Evolutionary conservation across 1,140 invertebrate species (phyloP).

Genomic region (Zaprionus kolodkinae): DNA sequence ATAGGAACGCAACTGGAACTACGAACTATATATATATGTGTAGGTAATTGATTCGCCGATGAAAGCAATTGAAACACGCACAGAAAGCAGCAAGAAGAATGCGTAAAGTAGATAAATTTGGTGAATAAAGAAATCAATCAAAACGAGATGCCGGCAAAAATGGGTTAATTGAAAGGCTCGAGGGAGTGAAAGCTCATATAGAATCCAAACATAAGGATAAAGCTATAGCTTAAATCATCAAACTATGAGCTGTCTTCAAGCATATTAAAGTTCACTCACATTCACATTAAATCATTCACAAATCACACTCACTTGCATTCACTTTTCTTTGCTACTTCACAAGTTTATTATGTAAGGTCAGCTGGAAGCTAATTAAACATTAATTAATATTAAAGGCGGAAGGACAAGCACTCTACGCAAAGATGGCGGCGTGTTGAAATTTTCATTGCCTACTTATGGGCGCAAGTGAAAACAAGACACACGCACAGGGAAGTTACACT

Average conservation of each 20-base stretch:
- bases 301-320: neutral
- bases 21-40: neutral
- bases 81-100: neutral
- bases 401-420: neutral
- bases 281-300: neutral
- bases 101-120: neutral
- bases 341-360: neutral
- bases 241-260: neutral
- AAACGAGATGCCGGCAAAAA: neutral
- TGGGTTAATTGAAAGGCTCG: neutral
- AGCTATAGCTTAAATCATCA: neutral
- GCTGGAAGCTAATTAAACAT: conserved; percentile 1
- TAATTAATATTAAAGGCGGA: conserved; percentile 1
- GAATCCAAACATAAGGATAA: neutral
- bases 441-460: neutral
- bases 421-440: neutral
- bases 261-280: neutral
- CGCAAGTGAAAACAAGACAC: conserved; percentile 1
- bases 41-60: neutral
- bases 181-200: neutral
- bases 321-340: neutral
- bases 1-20: neutral
- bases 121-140: conserved; percentile 7
- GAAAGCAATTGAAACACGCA: neutral
- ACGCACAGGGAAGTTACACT: neutral